A percentile compares a stretch with the other conserved stretches of the same genome.
These are phyloP conservation scores for Amaurobius ferox DNA, from an alignment of 2,888 invertebrate genomes.

Conservation along the genomic window DNA sequence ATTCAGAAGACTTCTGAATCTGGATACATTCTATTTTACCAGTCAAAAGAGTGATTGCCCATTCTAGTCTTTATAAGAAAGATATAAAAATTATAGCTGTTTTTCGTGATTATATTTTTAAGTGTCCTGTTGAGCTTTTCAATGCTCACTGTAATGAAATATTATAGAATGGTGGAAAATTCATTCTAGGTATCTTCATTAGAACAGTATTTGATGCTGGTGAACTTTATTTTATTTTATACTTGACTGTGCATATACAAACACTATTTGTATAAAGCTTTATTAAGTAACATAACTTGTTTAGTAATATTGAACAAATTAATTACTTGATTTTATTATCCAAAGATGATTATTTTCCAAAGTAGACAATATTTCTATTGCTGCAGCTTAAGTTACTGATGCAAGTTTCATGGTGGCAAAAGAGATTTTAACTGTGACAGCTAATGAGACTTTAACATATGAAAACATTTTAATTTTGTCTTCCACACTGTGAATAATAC, in stretches of 20 bases:
- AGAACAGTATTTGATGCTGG: slow-evolving; percentile 7
- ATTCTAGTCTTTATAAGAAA: not conserved
- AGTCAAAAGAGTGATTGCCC: slow-evolving; percentile 84
- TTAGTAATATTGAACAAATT: too few species aligned
- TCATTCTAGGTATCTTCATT: slow-evolving; percentile 44
- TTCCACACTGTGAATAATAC: not conserved
- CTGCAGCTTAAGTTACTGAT: too few species aligned
- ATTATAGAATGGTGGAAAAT: not conserved
- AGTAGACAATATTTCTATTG: too few species aligned
- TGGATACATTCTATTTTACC: slow-evolving; percentile 99
- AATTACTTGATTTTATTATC: too few species aligned
- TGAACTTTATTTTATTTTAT: not conserved
- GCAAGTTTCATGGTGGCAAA: too few species aligned
- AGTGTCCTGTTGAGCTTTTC: slow-evolving; percentile 30
- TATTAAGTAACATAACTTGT: not conserved
- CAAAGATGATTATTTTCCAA: too few species aligned
- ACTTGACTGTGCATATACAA: not conserved
- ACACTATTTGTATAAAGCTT: not conserved
- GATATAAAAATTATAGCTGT: slow-evolving; percentile 23
- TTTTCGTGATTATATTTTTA: slow-evolving; percentile 26
- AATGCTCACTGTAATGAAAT: slow-evolving; percentile 32
- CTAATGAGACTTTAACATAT: not conserved
- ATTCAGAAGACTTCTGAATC: slow-evolving; percentile 99
- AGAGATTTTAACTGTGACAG: not conserved
- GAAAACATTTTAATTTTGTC: not conserved